A percentile compares a stretch with the other conserved stretches of the same genome.
These are phyloP conservation scores for Myotis daubentonii DNA, from an alignment of 2,797 vertebrate species.

Conservation along the genomic window DNA sequence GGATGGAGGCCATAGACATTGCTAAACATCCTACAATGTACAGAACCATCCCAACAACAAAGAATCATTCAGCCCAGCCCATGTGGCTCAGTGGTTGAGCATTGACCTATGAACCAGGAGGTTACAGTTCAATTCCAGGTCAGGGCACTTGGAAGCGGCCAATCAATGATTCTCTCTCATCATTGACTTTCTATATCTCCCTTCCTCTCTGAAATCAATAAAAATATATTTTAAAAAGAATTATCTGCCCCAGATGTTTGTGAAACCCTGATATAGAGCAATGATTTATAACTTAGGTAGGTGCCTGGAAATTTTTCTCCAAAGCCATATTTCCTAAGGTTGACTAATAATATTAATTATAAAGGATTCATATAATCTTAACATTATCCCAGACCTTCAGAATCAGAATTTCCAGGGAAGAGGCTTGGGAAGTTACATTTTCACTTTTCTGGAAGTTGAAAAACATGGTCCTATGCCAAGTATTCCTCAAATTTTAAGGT, in stretches of 20 bases:
- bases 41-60: neutral
- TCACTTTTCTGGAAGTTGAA: neutral
- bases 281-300: neutral
- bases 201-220: no score
- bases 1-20: neutral
- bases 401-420: neutral
- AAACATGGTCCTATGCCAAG: neutral
- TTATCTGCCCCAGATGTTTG: neutral
- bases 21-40: neutral
- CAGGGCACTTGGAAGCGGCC: no score
- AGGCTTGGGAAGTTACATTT: neutral
- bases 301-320: neutral
- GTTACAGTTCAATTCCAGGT: no score
- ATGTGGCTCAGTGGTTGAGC: no score
- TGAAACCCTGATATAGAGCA: neutral
- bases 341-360: neutral
- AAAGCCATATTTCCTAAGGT: neutral
- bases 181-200: no score
- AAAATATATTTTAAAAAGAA: neutral
- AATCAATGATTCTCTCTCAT: no score
- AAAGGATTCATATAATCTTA: neutral
- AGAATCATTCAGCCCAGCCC: neutral
- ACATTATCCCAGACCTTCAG: neutral
- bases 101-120: no score
- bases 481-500: constrained; percentile 1